Base-by-base conservation (phyloP, 64 coral and sea anemone genomes). In the Porites australiensis region DNA sequence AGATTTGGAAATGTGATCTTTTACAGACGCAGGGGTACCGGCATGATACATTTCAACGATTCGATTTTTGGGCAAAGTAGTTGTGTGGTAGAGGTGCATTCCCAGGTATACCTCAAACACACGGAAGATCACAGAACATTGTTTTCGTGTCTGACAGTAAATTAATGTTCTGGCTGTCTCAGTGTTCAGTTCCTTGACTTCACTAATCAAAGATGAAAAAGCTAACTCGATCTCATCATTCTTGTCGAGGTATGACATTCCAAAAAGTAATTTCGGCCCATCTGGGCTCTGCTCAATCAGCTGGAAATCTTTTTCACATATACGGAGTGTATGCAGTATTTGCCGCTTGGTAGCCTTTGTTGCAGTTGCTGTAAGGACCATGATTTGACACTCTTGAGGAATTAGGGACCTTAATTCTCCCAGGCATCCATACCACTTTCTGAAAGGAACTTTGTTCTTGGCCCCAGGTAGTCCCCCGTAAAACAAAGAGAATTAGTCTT, bases 81-180 rank as follows among this genome's bases (percentile, higher is more conserved):
- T n/a, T n/a, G n/a, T n/a, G n/a, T n/a, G n/a, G n/a, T n/a, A n/a
- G n/a, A n/a, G n/a, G n/a, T n/a, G n/a, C 44, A 10, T 72, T 72
- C 69, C 69, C 4, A 72, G 69, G 20, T 95, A 20, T 77, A 60
- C 11, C 88, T 80, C 46, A 95, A 83, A 79, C 57, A 86, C 15
- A 90, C 79, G 55, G 63, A 86, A 95, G 13, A 95, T 64, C 63
- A 95, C 60, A 53, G 88, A 61, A 82, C 88, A 95, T 54, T 95
- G 88, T 72, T 95, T 95, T 48, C 88, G 45, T 45, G 93, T 95
- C 50, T 95, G 80, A 66, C 88, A 95, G 53, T 95, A 90, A 79
- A 95, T 90, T 44, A 90, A 16, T 20, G 88, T 89, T 27, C 77
- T 89, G 52, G 79, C 27, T 64, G 74, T 82, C 14, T 85, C 58